Evolutionary conservation across 2,888 invertebrate species (phyloP).

Genomic region (Drosophila dives): DNA sequence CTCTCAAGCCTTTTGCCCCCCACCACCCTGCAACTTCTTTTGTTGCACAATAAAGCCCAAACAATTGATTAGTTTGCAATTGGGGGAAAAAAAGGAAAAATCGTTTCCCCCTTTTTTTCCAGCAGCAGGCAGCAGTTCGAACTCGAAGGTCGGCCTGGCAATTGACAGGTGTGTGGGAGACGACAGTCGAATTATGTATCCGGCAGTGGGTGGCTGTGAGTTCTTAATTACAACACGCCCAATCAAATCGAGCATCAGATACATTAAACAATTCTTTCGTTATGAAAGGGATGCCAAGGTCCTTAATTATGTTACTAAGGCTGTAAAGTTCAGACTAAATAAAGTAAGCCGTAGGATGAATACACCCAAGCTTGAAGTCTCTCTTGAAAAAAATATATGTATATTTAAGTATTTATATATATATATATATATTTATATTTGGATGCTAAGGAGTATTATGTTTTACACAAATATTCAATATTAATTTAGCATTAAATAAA

Average conservation of each 20-base stretch:
- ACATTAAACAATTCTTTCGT: constrained; percentile 1
- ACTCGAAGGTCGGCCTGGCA: constrained; percentile 48
- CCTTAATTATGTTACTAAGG: not conserved
- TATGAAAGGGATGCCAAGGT: not conserved
- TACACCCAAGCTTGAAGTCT: not conserved
- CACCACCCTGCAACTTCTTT: constrained; percentile 37
- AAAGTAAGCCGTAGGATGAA: not conserved
- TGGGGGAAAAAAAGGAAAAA: constrained; percentile 51
- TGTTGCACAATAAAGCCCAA: constrained; percentile 79
- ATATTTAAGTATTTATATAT: not conserved
- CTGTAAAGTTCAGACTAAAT: not conserved
- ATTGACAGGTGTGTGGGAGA: constrained; percentile 73
- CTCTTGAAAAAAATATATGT: not conserved
- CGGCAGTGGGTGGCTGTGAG: constrained; percentile 1
- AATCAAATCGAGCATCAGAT: constrained; percentile 15
- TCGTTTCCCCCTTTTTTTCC: constrained; percentile 10
- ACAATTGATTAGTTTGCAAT: constrained; percentile 84
- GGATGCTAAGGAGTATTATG: not conserved
- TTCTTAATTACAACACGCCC: constrained; percentile 47
- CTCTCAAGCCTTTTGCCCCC: constrained; percentile 70
- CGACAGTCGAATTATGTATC: not conserved
- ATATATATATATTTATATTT: not conserved
- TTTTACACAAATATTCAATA: not conserved
- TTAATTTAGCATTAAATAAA: not conserved
- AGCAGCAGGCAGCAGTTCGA: constrained; percentile 5